Percentiles rank a stretch among this genome's conserved stretches.
Conservation (phyloP, 2,113 vertebrate species). For the Pandion haliaetus region DNA sequence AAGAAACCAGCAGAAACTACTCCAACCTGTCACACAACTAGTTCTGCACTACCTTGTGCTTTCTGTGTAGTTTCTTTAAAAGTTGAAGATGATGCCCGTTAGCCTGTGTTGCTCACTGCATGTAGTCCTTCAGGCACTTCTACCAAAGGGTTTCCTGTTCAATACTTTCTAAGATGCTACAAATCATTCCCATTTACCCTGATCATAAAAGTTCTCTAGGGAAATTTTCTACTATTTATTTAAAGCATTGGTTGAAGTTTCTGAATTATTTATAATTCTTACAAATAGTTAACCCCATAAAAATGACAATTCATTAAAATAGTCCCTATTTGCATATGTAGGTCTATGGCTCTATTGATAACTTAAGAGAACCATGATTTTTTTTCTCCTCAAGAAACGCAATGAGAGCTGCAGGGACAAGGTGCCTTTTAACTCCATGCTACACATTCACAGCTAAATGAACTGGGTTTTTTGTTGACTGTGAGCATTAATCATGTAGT, state of each 20-base stretch:
- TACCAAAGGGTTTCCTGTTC: not conserved
- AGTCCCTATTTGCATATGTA: not conserved
- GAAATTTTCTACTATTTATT: slow-evolving; percentile 1
- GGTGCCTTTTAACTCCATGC: not conserved
- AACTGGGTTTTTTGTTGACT: not conserved
- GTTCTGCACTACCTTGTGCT: not conserved
- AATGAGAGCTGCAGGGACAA: not conserved
- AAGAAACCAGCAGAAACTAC: not conserved
- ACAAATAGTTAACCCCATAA: not conserved
- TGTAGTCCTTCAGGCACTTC: not conserved
- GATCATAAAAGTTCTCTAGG: not conserved
- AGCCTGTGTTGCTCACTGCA: not conserved
- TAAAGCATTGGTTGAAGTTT: slow-evolving; percentile 2
- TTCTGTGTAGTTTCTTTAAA: not conserved
- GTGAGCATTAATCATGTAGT: not conserved
- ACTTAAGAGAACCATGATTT: not conserved
- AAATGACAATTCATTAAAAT: not conserved
- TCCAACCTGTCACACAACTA: not conserved
- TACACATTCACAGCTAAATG: not conserved
- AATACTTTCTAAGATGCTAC: not conserved
- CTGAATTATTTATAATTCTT: not conserved
- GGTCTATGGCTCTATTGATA: not conserved
- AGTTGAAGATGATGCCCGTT: not conserved
- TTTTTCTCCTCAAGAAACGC: not conserved
- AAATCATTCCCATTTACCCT: not conserved